Evolutionary conservation across 2,888 invertebrate species (phyloP).

Genomic region (Charanyca ferruginea): DNA sequence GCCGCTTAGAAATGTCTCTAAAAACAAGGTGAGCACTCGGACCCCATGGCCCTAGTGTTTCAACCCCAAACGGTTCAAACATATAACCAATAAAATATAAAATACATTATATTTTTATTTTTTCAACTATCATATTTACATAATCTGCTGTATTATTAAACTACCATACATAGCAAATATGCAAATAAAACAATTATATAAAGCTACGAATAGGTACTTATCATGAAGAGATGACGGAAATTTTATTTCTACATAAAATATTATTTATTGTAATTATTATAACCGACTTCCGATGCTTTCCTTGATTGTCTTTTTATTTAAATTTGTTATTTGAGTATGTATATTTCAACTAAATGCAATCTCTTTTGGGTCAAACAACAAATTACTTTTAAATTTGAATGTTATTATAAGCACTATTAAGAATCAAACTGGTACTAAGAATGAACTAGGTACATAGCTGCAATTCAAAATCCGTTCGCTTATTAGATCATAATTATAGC

Average conservation of each 20-base stretch:
- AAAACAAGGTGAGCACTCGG: no score
- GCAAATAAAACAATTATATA: conserved; percentile 11
- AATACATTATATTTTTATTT: background rate
- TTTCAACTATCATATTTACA: conserved; percentile 2
- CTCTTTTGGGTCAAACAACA: background rate
- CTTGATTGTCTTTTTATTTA: conserved; percentile 24
- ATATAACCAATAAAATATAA: background rate
- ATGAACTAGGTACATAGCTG: no score
- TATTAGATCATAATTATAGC: no score
- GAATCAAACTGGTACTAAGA: no score
- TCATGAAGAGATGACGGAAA: conserved; percentile 3
- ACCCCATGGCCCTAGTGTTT: no score
- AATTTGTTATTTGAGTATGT: conserved; percentile 7
- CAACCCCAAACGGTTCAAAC: no score
- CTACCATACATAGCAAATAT: background rate
- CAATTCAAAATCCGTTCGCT: no score
- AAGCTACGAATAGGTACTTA: background rate
- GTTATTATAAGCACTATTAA: no score
- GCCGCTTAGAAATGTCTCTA: no score
- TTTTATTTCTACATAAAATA: conserved; percentile 12
- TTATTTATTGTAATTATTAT: conserved; percentile 11
- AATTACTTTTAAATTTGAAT: no score
- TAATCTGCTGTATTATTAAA: conserved; percentile 1
- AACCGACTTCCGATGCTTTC: conserved; percentile 40
- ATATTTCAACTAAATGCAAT: conserved; percentile 7